Percentiles rank a stretch among this genome's conserved stretches.
phyloP scores from a whole-genome alignment of 2,888 invertebrate species.

The Rhamnusium bicolor region DNA sequence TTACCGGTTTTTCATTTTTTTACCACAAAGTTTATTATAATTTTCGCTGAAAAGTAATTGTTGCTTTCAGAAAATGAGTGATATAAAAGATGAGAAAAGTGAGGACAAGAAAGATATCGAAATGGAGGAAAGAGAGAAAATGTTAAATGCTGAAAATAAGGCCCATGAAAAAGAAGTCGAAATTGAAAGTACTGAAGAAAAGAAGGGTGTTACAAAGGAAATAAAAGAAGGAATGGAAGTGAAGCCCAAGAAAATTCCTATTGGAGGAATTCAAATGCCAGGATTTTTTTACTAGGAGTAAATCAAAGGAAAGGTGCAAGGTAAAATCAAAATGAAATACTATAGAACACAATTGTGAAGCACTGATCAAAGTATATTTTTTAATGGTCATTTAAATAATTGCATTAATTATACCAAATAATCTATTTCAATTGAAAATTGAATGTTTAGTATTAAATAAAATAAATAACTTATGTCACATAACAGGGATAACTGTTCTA shows the following conservation, averaged over 20 bases:
- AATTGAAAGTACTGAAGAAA: constrained; percentile 70
- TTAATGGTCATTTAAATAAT: too few relatives aligned
- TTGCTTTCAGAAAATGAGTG: constrained; percentile 48
- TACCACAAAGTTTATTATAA: not conserved
- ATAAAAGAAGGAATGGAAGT: constrained; percentile 82
- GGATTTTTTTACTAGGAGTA: constrained; percentile 87
- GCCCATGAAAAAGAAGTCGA: constrained; percentile 70
- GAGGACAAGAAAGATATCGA: constrained; percentile 80
- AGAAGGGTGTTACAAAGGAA: constrained; percentile 73
- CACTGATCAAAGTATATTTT: too few relatives aligned
- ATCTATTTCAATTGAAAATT: too few relatives aligned
- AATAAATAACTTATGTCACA: too few relatives aligned
- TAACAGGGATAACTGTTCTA: too few relatives aligned
- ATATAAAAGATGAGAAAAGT: constrained; percentile 67
- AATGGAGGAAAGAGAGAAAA: constrained; percentile 77
- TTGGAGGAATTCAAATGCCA: constrained; percentile 91
- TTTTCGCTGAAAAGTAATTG: not conserved
- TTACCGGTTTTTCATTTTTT: not conserved
- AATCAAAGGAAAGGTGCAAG: constrained; percentile 83
- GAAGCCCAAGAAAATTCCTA: constrained; percentile 87
- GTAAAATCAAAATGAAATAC: constrained; percentile 67
- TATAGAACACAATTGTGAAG: too few relatives aligned
- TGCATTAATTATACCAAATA: too few relatives aligned
- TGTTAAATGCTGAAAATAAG: constrained; percentile 77
- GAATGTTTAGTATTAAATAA: too few relatives aligned